Conservation (phyloP, 37 sponge, comb jelly and placozoan species). For the Aplysina aerophoba region DNA sequence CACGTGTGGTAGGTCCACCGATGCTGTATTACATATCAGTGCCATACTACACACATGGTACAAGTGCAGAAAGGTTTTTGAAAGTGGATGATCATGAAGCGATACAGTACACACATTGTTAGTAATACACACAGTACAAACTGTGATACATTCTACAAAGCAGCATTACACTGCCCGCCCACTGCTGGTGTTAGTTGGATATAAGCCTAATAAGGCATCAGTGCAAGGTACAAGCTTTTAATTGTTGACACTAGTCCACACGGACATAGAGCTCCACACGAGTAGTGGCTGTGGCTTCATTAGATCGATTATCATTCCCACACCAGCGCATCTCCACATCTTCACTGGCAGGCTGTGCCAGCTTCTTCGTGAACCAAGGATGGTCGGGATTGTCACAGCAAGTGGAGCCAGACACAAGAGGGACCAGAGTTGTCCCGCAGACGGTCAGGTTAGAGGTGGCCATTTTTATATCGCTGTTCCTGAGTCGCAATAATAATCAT, state of each 20-base stretch:
- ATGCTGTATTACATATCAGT: background rate
- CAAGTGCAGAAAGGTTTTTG: background rate
- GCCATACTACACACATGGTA: background rate
- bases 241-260: background rate
- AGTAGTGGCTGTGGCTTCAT: slow-evolving; percentile 10
- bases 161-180: no score
- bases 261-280: slow-evolving; percentile 17
- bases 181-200: no score
- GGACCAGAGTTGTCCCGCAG: slow-evolving; percentile 20
- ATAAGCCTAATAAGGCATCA: no score
- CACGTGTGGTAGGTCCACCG: no score
- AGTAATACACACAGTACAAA: no score
- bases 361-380: slow-evolving; percentile 33
- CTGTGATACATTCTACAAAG: no score
- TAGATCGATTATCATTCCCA: no score
- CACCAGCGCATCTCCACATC: slow-evolving; percentile 26
- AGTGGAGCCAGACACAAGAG: slow-evolving; percentile 27
- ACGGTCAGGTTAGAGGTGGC: slow-evolving; percentile 4
- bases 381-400: slow-evolving; percentile 33
- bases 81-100: no score
- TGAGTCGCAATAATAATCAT: slow-evolving; percentile 28
- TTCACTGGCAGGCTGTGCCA: slow-evolving; percentile 14
- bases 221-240: no score
- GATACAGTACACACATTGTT: no score
- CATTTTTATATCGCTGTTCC: background rate